Percentiles rank a stretch among this genome's conserved stretches.
Evolutionary conservation across 2,797 vertebrate species (phyloP).

Genomic region (Semaprochilodus insignis): DNA sequence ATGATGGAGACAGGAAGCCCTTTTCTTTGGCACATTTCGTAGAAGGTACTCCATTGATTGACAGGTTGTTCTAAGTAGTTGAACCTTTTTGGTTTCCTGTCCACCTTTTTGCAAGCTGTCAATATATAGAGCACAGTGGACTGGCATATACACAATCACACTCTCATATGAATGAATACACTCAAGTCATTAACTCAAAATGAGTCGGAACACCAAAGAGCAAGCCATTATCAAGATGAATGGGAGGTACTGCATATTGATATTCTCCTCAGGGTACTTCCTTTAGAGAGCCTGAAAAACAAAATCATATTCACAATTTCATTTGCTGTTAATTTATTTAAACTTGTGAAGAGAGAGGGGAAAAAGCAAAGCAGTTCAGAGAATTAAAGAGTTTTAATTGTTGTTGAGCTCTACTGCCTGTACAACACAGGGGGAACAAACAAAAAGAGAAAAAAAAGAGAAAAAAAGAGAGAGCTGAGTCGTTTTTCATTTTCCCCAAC

Average conservation of each 20-base stretch:
- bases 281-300: slow-evolving; percentile 7
- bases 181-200: slow-evolving; percentile 1
- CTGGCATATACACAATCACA: not conserved
- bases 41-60: slow-evolving; percentile 28
- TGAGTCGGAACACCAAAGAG: slow-evolving; percentile 10
- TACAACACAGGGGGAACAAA: not conserved
- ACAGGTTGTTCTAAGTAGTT: slow-evolving; percentile 15
- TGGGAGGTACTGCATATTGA: slow-evolving; percentile 5
- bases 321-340: slow-evolving; percentile 27
- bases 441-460: slow-evolving; percentile 30
- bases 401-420: not conserved
- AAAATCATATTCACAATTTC: slow-evolving; percentile 20
- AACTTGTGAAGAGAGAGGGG: not conserved
- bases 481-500: slow-evolving; percentile 29
- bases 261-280: slow-evolving; percentile 28
- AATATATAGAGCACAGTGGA: slow-evolving; percentile 12
- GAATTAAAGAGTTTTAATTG: slow-evolving; percentile 16
- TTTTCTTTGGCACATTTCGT: slow-evolving; percentile 31
- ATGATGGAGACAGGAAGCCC: slow-evolving; percentile 8
- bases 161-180: slow-evolving; percentile 1
- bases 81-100: slow-evolving; percentile 20
- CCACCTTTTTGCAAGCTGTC: not conserved
- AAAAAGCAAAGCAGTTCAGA: not conserved
- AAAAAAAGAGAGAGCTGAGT: slow-evolving; percentile 17
- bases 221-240: slow-evolving; percentile 12